Conservation (phyloP, 2,113 vertebrate genomes). For the Alexandromys fortis region DNA sequence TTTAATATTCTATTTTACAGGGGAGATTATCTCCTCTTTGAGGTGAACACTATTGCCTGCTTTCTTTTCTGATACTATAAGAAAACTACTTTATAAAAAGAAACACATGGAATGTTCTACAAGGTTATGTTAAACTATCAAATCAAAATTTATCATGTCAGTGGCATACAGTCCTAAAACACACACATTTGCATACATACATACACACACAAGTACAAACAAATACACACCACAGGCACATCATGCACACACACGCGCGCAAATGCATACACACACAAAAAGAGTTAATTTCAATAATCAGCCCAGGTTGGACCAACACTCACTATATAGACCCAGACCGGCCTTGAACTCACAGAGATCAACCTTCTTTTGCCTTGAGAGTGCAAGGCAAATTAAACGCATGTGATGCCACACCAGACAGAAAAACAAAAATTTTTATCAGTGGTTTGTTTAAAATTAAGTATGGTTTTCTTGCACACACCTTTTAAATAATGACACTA, state of each 20-base stretch:
- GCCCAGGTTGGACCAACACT: not conserved
- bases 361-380: not conserved
- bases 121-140: not conserved
- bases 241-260: not conserved
- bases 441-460: not conserved
- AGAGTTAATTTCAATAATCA: not conserved
- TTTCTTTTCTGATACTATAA: slow-evolving; percentile 7
- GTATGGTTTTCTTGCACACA: not conserved
- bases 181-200: not conserved
- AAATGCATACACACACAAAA: not conserved
- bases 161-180: not conserved
- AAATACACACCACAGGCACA: not conserved
- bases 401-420: not conserved
- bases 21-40: not conserved
- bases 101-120: slow-evolving; percentile 18
- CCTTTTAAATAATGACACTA: not conserved
- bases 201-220: not conserved
- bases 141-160: not conserved
- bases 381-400: not conserved
- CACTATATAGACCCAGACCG: not conserved
- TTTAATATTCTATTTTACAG: not conserved
- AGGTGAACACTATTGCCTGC: not conserved
- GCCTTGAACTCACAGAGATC: not conserved
- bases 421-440: not conserved
- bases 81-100: not conserved